phyloP scores from a whole-genome alignment of 1,140 invertebrate species.

The Conus ventricosus region DNA sequence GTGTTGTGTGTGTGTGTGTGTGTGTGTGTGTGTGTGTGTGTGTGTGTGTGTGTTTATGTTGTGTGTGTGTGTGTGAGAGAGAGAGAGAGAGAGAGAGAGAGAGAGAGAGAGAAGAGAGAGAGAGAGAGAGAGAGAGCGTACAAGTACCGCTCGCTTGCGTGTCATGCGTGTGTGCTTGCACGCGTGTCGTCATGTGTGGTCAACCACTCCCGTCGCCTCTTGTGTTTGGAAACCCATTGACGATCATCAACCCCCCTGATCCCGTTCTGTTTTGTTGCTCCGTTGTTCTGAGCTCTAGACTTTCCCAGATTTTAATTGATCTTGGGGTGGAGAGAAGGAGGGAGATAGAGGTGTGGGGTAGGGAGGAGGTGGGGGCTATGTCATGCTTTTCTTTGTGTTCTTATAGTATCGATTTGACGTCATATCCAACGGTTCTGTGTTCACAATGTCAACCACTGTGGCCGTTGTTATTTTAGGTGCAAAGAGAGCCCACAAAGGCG shows the following conservation, averaged over 20 bases:
- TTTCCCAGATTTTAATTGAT: not conserved
- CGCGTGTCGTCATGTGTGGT: not conserved
- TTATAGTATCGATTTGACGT: not conserved
- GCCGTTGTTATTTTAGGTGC: conserved; percentile 15
- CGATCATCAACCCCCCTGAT: not conserved
- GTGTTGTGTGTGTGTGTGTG: no score
- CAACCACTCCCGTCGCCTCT: not conserved
- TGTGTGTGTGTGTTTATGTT: no score
- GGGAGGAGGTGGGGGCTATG: not conserved
- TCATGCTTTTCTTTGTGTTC: not conserved
- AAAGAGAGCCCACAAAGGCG: not conserved
- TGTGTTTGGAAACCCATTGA: not conserved
- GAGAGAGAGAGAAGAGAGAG: no score
- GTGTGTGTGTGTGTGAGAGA: no score
- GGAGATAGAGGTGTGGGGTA: not conserved
- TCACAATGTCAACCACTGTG: not conserved
- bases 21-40: no score
- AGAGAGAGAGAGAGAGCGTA: no score
- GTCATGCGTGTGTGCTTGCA: not conserved
- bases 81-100: no score
- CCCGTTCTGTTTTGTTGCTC: not conserved
- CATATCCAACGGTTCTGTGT: not conserved
- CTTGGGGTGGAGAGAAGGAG: not conserved
- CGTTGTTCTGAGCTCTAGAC: not conserved
- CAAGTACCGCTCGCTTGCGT: no score